A percentile compares a stretch with the other conserved stretches of the same genome.
phyloP scores from a whole-genome alignment of 2,797 vertebrate species.

The Onychomys torridus region DNA sequence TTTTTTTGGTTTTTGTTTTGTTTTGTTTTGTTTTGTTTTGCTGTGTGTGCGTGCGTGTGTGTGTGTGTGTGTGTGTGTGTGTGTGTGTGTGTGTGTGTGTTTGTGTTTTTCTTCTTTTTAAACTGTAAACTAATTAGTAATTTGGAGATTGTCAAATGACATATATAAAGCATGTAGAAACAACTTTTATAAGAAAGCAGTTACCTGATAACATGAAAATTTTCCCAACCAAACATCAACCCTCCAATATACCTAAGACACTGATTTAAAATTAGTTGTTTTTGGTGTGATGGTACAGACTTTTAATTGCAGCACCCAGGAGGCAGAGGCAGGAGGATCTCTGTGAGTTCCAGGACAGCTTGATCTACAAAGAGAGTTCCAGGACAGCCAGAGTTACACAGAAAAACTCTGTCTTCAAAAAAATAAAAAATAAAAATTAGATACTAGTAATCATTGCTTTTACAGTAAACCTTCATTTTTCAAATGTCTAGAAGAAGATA shows the following conservation, averaged over 20 bases:
- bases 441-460: background rate
- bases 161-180: background rate
- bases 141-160: constrained; percentile 31
- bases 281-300: accelerated
- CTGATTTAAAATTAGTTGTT: background rate
- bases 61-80: too few species aligned
- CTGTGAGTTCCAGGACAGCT: background rate
- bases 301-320: background rate
- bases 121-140: background rate
- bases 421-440: background rate
- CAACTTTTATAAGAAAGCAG: background rate
- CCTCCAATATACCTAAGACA: background rate
- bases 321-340: background rate
- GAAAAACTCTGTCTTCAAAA: background rate
- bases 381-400: background rate
- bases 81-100: background rate
- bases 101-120: constrained; percentile 24
- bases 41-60: too few species aligned
- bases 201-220: constrained; percentile 16
- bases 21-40: too few species aligned
- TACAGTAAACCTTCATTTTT: background rate
- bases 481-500: background rate
- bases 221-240: constrained; percentile 19
- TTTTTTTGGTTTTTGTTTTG: too few species aligned
- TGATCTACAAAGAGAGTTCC: background rate